Conservation (phyloP, 2,888 invertebrate genomes). For the Cheilosia variabilis region DNA sequence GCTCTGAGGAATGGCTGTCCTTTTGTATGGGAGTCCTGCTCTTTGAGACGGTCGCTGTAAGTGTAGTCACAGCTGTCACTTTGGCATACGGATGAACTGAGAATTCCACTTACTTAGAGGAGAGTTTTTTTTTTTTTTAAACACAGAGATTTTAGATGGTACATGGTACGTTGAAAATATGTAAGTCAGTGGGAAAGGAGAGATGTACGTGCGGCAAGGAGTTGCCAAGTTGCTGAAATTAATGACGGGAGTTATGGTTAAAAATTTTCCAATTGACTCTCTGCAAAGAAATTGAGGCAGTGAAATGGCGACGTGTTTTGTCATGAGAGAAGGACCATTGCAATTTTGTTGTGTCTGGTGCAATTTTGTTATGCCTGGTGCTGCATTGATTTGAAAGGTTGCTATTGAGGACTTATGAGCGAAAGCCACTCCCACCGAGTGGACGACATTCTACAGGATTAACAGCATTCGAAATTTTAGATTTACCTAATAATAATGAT, state of each 20-base stretch:
- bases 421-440: no score
- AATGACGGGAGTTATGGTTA: background rate
- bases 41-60: conserved; percentile 10
- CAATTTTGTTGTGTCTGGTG: no score
- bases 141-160: conserved; percentile 19
- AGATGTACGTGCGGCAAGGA: conserved; percentile 3
- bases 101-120: conserved; percentile 55
- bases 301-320: background rate
- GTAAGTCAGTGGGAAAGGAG: conserved; percentile 17
- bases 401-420: no score
- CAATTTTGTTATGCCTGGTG: no score
- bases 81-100: conserved; percentile 47
- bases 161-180: conserved; percentile 24
- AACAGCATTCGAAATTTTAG: no score
- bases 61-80: conserved; percentile 62
- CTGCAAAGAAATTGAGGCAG: background rate
- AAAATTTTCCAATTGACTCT: background rate
- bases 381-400: no score
- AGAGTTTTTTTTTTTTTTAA: conserved; percentile 18
- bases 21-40: conserved; percentile 14
- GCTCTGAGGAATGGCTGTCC: conserved; percentile 23
- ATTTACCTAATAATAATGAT: no score
- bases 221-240: conserved; percentile 11
- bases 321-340: no score
- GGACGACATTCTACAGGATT: no score